Conservation (phyloP, 23 tunicate genomes). For the Diplosoma virens region DNA sequence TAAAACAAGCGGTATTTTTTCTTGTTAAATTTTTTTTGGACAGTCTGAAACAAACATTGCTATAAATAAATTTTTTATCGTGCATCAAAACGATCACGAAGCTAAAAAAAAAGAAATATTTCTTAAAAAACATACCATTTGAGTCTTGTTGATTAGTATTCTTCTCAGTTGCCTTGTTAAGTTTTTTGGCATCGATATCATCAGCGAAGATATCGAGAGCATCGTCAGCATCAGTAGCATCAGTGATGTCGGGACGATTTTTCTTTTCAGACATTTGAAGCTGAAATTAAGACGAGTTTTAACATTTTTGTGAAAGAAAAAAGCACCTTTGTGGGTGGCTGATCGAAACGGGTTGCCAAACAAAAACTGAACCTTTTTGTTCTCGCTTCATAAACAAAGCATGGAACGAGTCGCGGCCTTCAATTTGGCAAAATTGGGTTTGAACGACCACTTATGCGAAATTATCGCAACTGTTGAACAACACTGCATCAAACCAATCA, state of each 20-base stretch:
- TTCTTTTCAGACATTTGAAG: slow-evolving; percentile 31
- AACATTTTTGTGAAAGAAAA: neutral
- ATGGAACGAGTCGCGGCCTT: too few species aligned
- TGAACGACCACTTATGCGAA: too few species aligned
- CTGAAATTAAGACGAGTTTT: slow-evolving; percentile 1
- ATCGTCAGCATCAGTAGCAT: slow-evolving; percentile 68
- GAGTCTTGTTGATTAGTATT: neutral
- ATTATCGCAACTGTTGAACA: too few species aligned
- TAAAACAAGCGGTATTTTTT: too few species aligned
- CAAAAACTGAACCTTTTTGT: too few species aligned
- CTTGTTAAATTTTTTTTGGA: too few species aligned
- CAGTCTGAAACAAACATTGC: neutral
- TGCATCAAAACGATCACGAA: neutral
- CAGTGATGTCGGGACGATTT: slow-evolving; percentile 27
- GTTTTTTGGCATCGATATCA: slow-evolving; percentile 53
- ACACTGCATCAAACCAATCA: too few species aligned
- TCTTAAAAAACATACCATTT: too few species aligned
- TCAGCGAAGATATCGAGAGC: slow-evolving; percentile 78
- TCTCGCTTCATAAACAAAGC: too few species aligned
- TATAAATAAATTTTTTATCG: neutral
- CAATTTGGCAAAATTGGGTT: too few species aligned
- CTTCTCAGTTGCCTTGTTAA: neutral
- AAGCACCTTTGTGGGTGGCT: too few species aligned
- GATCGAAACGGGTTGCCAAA: too few species aligned
- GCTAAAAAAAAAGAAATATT: neutral